Evolutionary conservation across 1,140 invertebrate species (phyloP).

Genomic region (Drosophila novamexicana): DNA sequence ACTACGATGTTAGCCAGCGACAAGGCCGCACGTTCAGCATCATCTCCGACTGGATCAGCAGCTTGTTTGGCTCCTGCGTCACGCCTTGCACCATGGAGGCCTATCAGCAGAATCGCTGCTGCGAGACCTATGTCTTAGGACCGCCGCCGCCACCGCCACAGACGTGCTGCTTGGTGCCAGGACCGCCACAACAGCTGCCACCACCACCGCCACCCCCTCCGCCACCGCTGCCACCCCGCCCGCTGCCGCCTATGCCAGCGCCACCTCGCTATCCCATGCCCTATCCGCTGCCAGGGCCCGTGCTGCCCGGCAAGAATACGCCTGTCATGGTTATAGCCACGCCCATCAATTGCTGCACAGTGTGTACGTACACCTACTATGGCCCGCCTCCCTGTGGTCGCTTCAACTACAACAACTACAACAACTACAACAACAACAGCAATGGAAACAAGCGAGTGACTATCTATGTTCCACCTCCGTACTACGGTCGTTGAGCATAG

Average conservation of each 20-base stretch:
- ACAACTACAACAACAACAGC: constrained; percentile 22
- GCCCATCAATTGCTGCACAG: constrained; percentile 68
- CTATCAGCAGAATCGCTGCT: constrained; percentile 69
- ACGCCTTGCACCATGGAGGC: constrained; percentile 73
- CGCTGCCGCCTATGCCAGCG: constrained; percentile 20
- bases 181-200: constrained; percentile 7
- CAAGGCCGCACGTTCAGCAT: constrained; percentile 66
- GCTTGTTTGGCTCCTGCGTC: constrained; percentile 60
- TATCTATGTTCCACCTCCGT: constrained; percentile 70
- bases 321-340: constrained; percentile 62
- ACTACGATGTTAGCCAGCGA: constrained; percentile 54
- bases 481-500: constrained; percentile 55
- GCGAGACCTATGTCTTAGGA: constrained; percentile 58
- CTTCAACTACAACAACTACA: constrained; percentile 30
- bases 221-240: constrained; percentile 10
- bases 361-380: constrained; percentile 73
- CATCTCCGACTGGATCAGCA: constrained; percentile 66
- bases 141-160: constrained; percentile 28
- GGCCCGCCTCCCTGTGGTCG: constrained; percentile 74
- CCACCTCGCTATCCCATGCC: constrained; percentile 35
- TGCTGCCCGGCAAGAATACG: constrained; percentile 34
- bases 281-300: constrained; percentile 16
- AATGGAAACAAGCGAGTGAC: constrained; percentile 44
- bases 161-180: constrained; percentile 11
- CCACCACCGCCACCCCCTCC: constrained; percentile 27